Percentiles rank a stretch among this genome's conserved stretches.
Conservation (phyloP, 2,797 vertebrate species). For the Eulemur coronatus region DNA sequence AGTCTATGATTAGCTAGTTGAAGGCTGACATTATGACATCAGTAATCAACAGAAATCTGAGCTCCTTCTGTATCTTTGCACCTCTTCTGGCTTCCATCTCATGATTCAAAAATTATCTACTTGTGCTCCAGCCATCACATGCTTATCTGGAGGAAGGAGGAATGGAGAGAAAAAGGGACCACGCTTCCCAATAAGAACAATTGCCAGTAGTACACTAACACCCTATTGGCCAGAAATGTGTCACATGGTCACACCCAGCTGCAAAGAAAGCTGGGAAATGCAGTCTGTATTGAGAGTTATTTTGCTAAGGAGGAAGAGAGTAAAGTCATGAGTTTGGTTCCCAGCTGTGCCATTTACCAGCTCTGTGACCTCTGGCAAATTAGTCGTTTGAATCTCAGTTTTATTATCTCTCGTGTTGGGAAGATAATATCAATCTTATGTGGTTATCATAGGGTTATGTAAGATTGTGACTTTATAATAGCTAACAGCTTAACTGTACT, state of each 20-base stretch:
- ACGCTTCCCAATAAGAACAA: background rate
- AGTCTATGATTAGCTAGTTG: background rate
- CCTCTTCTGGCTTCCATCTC: background rate
- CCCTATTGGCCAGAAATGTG: background rate
- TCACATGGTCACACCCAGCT: background rate
- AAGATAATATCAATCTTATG: background rate
- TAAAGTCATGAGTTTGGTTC: background rate
- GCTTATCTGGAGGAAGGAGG: background rate
- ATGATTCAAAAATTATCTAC: background rate
- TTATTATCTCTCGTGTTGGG: background rate
- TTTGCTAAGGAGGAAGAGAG: background rate
- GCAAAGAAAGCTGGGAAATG: conserved; percentile 19
- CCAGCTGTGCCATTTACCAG: background rate
- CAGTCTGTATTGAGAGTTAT: background rate
- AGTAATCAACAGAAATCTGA: background rate
- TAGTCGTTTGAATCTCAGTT: background rate
- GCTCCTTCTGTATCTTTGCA: background rate
- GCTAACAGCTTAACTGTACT: background rate
- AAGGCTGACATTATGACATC: background rate
- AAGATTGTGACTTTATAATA: background rate
- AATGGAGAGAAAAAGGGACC: background rate
- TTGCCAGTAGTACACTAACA: background rate
- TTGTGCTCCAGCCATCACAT: background rate
- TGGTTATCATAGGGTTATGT: background rate
- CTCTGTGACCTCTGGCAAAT: background rate